A percentile compares a stretch with the other conserved stretches of the same genome.
phyloP scores from a whole-genome alignment of 2,797 vertebrate species.

The Mallotus villosus region DNA sequence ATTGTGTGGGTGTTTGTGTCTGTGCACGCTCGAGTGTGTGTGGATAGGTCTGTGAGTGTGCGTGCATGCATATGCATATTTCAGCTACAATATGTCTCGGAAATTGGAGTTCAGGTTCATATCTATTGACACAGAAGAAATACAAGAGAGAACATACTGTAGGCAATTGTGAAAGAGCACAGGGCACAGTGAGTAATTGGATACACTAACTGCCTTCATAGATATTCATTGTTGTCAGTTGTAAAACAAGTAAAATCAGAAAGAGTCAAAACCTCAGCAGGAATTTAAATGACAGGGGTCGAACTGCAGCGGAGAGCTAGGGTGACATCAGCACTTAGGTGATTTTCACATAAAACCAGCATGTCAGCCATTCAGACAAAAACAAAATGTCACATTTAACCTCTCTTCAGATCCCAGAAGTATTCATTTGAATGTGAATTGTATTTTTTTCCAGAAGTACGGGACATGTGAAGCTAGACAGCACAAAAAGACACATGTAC shows the following conservation, averaged over 20 bases:
- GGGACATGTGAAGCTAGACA: neutral
- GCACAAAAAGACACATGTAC: neutral
- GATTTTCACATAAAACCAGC: slow-evolving; percentile 58
- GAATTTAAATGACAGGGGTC: slow-evolving; percentile 7
- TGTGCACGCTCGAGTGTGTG: neutral
- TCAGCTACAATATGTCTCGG: neutral
- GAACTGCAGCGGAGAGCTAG: slow-evolving; percentile 31
- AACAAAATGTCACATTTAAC: slow-evolving; percentile 57
- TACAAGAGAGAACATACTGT: slow-evolving; percentile 2
- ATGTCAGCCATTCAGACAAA: slow-evolving; percentile 57
- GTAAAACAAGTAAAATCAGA: slow-evolving; percentile 46
- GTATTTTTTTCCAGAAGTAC: slow-evolving; percentile 25
- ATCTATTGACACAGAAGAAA: slow-evolving; percentile 30
- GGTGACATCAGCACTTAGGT: slow-evolving; percentile 42
- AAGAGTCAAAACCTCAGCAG: slow-evolving; percentile 17
- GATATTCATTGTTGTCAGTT: slow-evolving; percentile 37
- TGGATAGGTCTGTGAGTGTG: neutral
- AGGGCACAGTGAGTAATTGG: slow-evolving; percentile 33
- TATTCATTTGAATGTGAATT: slow-evolving; percentile 27
- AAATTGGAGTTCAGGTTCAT: slow-evolving; percentile 29
- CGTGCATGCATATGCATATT: neutral
- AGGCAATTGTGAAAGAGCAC: slow-evolving; percentile 10
- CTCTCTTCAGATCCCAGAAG: slow-evolving; percentile 43
- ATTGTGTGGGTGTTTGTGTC: slow-evolving; percentile 4
- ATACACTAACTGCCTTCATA: slow-evolving; percentile 15